These are phyloP conservation scores for Teleiodes luculella DNA, from an alignment of 2,888 invertebrate species.

Conservation along the genomic window DNA sequence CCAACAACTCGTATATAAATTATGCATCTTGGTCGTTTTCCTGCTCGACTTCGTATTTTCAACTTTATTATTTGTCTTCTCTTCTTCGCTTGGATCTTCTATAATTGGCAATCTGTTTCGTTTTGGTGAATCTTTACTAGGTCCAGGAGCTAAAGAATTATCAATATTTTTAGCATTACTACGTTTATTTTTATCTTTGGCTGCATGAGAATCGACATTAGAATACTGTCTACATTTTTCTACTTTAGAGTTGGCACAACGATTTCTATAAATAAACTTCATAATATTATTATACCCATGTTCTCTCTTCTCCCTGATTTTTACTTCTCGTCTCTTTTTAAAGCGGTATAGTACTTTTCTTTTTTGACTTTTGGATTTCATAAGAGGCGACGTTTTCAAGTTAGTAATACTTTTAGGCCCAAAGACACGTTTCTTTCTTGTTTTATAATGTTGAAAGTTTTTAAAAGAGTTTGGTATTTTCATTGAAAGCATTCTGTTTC, in stretches of 20 bases:
- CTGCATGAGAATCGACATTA: neutral
- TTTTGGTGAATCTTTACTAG: neutral
- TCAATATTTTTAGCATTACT: neutral
- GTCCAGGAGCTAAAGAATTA: neutral
- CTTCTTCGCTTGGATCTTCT: neutral
- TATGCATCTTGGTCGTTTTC: slow-evolving; percentile 13
- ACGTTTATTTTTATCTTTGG: no score
- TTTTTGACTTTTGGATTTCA: neutral
- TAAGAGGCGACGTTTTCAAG: neutral
- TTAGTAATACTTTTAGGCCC: neutral
- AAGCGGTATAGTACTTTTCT: neutral
- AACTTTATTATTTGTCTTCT: neutral
- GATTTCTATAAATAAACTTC: neutral
- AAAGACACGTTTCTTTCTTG: neutral
- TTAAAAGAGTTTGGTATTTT: neutral
- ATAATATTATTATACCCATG: neutral
- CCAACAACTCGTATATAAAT: slow-evolving; percentile 30
- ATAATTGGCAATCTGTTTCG: neutral
- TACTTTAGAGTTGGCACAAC: neutral
- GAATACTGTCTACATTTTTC: neutral
- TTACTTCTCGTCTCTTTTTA: neutral
- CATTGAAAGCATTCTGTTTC: neutral
- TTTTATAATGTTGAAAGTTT: neutral
- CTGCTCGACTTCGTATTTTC: neutral
- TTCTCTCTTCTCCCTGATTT: no score